Percentiles rank a stretch among this genome's conserved stretches.
These are phyloP conservation scores for Piscicola geometra DNA, from an alignment of 2,888 invertebrate species.

Conservation along the genomic window DNA sequence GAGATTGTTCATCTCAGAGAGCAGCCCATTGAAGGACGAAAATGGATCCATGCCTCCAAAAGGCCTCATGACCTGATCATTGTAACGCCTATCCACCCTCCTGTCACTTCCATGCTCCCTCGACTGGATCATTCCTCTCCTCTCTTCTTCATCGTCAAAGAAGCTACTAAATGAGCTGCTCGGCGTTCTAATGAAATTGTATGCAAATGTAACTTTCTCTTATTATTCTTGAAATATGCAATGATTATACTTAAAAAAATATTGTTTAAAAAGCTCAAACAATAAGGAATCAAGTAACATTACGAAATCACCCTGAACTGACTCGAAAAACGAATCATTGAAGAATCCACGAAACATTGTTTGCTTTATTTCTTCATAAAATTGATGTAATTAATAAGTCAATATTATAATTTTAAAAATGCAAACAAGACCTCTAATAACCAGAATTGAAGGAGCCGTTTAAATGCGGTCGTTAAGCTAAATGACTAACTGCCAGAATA, in stretches of 20 bases:
- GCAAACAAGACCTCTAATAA: no score
- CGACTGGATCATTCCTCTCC: not conserved
- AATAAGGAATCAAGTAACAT: not conserved
- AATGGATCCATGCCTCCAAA: not conserved
- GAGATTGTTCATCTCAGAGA: conserved; percentile 4
- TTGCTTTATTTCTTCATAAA: not conserved
- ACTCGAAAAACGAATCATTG: conserved; percentile 38
- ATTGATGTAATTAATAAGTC: no score
- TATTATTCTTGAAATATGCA: not conserved
- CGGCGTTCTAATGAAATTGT: not conserved
- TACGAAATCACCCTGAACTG: not conserved
- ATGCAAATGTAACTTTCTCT: not conserved
- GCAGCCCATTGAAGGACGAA: not conserved
- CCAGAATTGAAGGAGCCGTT: no score
- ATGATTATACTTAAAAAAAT: not conserved
- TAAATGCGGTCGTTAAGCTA: no score
- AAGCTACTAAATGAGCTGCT: not conserved
- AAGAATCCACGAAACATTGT: conserved; percentile 35
- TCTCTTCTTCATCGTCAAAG: not conserved
- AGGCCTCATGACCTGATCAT: not conserved
- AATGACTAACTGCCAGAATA: no score
- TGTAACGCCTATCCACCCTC: not conserved
- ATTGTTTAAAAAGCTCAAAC: not conserved
- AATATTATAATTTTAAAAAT: no score
- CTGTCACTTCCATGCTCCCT: not conserved